Evolutionary conservation across 2,888 invertebrate genomes (phyloP), one percentile per base, ranked within the genome.

Genomic region (Papilio protenor): DNA sequence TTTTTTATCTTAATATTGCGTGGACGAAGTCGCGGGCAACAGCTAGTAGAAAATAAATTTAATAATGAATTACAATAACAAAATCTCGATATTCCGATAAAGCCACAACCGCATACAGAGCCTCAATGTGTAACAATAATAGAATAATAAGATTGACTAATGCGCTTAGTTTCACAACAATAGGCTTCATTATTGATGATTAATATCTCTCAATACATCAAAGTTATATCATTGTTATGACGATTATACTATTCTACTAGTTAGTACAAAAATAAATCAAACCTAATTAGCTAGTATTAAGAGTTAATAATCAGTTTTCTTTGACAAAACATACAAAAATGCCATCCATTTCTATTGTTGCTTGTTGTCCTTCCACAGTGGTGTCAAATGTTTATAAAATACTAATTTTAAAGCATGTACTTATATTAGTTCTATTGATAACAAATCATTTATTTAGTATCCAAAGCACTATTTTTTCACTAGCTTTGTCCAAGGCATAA

Each of bases 51-150:
- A 49, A 14, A 49, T 49, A 52, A 18, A 52, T 5, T 6, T 18
- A 16, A 52, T 1, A 72, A n/a, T n/a, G 21, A 55, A 1, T 27
- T n/a, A 45, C n/a, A 45, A 21, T 45, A 40, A 45, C 10, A n/a
- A 12, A 45, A 11, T 12, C n/a, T 55, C 18, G n/a, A 71, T 49
- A 33, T 52, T 71, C 18, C 3, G 49, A 55, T 52, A 33, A 52
- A 66, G 52, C 75, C 75, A 40, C 75, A 27, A 66, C 64, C 12
- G 64, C 64, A 14, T 21, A 75, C 75, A 52, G 27, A 74, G 59
- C 16, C 66, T 61, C 33, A 75, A 52, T 57, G 61, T 27, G 49
- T 21, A 33, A 64, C 64, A 61, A 8, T 52, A 66, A 66, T 52
- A 49, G 49, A 64, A 75, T 52, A 66, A 66, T 69, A 45, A 45